phyloP scores from a whole-genome alignment of 2,888 invertebrate species.

The Eupithecia subumbrata region DNA sequence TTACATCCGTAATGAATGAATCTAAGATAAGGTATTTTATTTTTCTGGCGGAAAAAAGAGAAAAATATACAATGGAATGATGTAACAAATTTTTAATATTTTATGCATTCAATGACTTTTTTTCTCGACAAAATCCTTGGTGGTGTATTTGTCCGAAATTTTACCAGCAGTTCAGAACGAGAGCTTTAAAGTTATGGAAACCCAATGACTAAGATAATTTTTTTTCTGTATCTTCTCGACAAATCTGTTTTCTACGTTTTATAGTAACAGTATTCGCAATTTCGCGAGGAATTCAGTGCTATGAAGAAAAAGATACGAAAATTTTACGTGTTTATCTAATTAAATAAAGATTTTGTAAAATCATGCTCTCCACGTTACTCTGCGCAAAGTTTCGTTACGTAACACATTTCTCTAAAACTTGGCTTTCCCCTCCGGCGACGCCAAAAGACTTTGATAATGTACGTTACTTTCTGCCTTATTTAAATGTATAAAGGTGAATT shows the following conservation, averaged over 20 bases:
- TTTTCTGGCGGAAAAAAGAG: no score
- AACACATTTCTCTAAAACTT: constrained; percentile 20
- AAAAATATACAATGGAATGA: no score
- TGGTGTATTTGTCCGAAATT: not conserved
- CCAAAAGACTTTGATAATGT: constrained; percentile 10
- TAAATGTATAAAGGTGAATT: constrained; percentile 3
- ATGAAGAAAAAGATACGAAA: not conserved
- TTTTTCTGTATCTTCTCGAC: not conserved
- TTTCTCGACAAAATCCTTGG: not conserved
- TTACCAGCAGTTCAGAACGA: not conserved
- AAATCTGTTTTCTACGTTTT: no score
- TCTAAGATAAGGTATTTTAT: no score
- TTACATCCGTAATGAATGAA: not conserved
- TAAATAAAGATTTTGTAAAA: not conserved
- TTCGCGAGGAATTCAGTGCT: not conserved
- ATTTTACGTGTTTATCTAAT: not conserved
- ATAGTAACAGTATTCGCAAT: no score
- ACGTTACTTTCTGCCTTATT: constrained; percentile 11
- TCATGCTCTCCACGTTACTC: constrained; percentile 1
- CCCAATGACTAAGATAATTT: not conserved
- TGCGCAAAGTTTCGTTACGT: constrained; percentile 11
- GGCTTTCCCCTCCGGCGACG: not conserved
- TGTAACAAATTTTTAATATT: no score
- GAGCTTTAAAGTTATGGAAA: not conserved
- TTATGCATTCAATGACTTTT: not conserved